phyloP scores from a whole-genome alignment of 35 echinoderm and acorn worm species.

The Amphiura filiformis region DNA sequence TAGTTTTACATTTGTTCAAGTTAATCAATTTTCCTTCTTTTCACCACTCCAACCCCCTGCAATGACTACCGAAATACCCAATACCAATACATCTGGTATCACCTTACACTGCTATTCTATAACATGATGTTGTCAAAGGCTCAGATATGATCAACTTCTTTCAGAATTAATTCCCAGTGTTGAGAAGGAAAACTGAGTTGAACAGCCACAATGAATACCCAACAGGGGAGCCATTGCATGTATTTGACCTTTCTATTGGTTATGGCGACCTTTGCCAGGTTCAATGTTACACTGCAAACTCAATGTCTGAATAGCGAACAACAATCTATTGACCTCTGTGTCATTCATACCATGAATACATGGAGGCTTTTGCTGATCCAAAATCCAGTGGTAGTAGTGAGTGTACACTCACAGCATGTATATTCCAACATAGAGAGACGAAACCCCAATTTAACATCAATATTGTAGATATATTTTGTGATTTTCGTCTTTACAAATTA shows the following conservation, averaged over 20 bases:
- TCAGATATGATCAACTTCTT: neutral
- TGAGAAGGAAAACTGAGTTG: neutral
- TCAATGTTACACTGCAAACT: slow-evolving; percentile 1
- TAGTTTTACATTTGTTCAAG: too few relatives aligned
- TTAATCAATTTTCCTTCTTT: too few relatives aligned
- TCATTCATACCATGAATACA: neutral
- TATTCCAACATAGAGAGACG: too few relatives aligned
- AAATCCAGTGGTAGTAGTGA: too few relatives aligned
- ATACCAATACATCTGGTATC: neutral
- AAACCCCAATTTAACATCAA: too few relatives aligned
- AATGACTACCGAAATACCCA: neutral
- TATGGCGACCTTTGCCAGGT: neutral
- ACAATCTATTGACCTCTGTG: slow-evolving; percentile 6
- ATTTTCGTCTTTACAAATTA: too few relatives aligned
- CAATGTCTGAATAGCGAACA: neutral
- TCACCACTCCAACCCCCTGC: neutral
- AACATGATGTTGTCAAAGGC: neutral
- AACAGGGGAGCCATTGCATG: neutral
- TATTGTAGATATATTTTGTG: too few relatives aligned
- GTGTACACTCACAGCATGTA: too few relatives aligned
- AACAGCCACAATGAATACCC: neutral
- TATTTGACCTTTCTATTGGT: neutral
- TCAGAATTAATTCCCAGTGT: neutral
- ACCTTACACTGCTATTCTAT: neutral
- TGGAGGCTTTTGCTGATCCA: too few relatives aligned